Percentiles rank a stretch among this genome's conserved stretches.
These are phyloP conservation scores for Trachythela sp. DNA, from an alignment of 64 coral and sea anemone genomes.

Conservation along the genomic window DNA sequence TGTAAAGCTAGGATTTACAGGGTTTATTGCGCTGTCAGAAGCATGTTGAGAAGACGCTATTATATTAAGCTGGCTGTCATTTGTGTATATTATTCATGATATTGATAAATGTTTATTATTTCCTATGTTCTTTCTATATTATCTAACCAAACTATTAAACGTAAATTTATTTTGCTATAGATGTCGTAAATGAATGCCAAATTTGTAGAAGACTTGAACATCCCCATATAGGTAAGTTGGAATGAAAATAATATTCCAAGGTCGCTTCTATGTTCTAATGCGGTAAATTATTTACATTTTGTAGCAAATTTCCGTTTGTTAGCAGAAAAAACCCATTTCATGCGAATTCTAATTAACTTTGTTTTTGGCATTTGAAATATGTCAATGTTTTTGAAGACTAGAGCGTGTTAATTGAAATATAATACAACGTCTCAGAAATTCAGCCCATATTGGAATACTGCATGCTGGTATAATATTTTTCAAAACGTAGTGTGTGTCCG, in stretches of 20 bases:
- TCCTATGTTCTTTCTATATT: neutral
- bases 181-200: conserved; percentile 75
- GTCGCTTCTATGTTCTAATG: neutral
- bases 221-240: conserved; percentile 80
- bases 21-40: too few relatives aligned
- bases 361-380: neutral
- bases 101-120: neutral
- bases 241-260: conserved; percentile 26
- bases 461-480: neutral
- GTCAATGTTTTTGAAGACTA: neutral
- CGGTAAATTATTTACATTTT: neutral
- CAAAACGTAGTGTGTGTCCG: too few relatives aligned
- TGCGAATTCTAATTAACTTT: neutral
- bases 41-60: too few relatives aligned
- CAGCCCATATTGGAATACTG: neutral
- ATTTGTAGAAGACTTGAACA: conserved; percentile 89
- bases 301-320: neutral
- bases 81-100: neutral
- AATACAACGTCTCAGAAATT: neutral
- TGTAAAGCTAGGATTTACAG: neutral
- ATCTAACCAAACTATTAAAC: neutral
- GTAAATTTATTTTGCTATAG: conserved; percentile 50
- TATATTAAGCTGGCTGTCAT: neutral
- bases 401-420: neutral
- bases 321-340: neutral